Percentiles rank a stretch among this genome's conserved stretches.
phyloP scores from a whole-genome alignment of 2,797 vertebrate species.

The Acanthurus leucopareius region DNA sequence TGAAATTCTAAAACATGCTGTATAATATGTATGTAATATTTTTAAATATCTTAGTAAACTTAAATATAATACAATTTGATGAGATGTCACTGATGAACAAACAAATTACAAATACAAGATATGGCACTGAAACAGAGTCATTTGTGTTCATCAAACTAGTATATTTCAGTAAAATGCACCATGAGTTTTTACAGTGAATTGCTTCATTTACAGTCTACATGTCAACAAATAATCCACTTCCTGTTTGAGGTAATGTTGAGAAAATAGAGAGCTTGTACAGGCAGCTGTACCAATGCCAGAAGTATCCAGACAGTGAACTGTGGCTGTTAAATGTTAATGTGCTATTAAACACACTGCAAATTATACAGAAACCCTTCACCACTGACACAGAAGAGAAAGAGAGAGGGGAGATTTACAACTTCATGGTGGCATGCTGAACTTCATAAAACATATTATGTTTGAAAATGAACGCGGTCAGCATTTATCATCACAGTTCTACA shows the following conservation, averaged over 20 bases:
- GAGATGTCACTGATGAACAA: neutral
- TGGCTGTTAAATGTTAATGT: conserved; percentile 74
- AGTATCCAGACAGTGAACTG: conserved; percentile 49
- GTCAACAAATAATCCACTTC: conserved; percentile 34
- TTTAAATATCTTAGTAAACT: too few species aligned
- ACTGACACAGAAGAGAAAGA: conserved; percentile 42
- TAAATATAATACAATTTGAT: too few species aligned
- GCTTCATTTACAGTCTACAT: conserved; percentile 43
- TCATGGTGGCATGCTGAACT: conserved; percentile 47
- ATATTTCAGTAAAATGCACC: conserved; percentile 46
- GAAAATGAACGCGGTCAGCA: conserved; percentile 51
- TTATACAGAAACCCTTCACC: conserved; percentile 54
- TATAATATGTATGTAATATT: too few species aligned
- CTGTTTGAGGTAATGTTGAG: conserved; percentile 35
- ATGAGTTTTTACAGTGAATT: conserved; percentile 40
- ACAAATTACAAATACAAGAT: neutral
- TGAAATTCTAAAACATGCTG: too few species aligned
- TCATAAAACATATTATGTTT: conserved; percentile 70
- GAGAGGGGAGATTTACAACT: conserved; percentile 59
- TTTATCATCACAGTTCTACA: conserved; percentile 47
- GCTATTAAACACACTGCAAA: conserved; percentile 68
- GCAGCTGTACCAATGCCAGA: conserved; percentile 28
- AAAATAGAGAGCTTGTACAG: conserved; percentile 13
- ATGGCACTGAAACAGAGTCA: conserved; percentile 2
- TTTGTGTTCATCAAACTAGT: neutral